A percentile compares a stretch with the other conserved stretches of the same genome.
These are phyloP conservation scores for Prosapia bicincta DNA, from an alignment of 2,888 invertebrate genomes.

Conservation along the genomic window DNA sequence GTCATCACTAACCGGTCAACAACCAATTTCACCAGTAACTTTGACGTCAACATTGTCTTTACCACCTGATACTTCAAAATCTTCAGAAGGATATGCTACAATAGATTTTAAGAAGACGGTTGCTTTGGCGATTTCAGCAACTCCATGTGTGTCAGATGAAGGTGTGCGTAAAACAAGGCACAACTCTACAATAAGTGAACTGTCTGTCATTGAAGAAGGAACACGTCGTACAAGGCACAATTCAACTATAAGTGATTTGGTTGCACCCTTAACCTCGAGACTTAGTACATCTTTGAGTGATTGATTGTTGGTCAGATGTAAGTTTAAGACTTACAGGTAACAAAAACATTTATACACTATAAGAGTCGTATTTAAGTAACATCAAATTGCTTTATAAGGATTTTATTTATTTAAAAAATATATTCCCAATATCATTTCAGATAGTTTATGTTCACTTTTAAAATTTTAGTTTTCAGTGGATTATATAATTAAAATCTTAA, in stretches of 20 bases:
- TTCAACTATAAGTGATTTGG: constrained; percentile 62
- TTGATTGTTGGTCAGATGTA: constrained; percentile 8
- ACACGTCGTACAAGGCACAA: constrained; percentile 75
- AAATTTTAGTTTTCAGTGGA: too few relatives aligned
- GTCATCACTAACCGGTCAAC: constrained; percentile 21
- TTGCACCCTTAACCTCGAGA: constrained; percentile 49
- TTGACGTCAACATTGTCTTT: constrained; percentile 40
- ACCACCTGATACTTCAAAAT: constrained; percentile 53
- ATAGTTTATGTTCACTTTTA: too few relatives aligned
- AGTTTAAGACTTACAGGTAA: not conserved
- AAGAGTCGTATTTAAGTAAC: too few relatives aligned
- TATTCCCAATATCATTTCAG: too few relatives aligned
- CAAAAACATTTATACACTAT: not conserved
- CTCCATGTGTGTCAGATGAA: constrained; percentile 57
- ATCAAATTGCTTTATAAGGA: too few relatives aligned
- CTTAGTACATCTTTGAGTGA: constrained; percentile 25
- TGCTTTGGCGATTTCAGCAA: constrained; percentile 78
- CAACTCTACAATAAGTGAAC: constrained; percentile 66
- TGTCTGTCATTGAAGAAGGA: constrained; percentile 44
- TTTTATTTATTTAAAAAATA: too few relatives aligned
- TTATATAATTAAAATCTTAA: too few relatives aligned
- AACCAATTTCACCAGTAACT: constrained; percentile 28
- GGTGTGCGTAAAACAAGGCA: constrained; percentile 77
- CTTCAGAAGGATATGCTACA: constrained; percentile 70
- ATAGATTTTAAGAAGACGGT: constrained; percentile 94